These are phyloP conservation scores for Heterodera filipjevi DNA, from an alignment of 2,888 invertebrate genomes.

Conservation along the genomic window DNA sequence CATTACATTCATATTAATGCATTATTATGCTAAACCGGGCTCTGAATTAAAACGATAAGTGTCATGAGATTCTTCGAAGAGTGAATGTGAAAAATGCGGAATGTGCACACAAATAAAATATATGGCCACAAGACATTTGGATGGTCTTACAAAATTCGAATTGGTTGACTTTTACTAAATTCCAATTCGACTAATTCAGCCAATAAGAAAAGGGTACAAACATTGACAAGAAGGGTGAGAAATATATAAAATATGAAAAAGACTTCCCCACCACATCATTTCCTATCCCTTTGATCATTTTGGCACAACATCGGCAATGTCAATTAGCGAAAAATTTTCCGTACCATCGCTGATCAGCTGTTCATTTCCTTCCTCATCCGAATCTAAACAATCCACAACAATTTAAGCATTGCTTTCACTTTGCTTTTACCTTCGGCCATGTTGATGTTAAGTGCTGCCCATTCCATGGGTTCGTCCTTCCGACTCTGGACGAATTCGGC, in stretches of 20 bases:
- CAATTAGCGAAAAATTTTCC: conserved; percentile 14
- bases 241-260: no score
- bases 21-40: not conserved
- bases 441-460: conserved; percentile 1
- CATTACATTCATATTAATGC: no score
- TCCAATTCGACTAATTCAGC: no score
- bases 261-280: no score
- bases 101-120: not conserved
- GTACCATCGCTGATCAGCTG: not conserved
- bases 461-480: not conserved
- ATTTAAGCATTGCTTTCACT: no score
- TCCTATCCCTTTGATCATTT: not conserved
- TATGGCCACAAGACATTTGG: not conserved
- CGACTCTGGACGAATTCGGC: not conserved
- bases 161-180: no score
- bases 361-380: conserved; percentile 21
- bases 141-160: not conserved
- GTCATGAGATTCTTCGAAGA: no score
- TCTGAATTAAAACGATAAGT: not conserved
- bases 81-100: conserved; percentile 3
- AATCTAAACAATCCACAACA: conserved; percentile 9
- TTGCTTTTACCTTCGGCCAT: conserved; percentile 19
- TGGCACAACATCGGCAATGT: conserved; percentile 13
- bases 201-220: no score
- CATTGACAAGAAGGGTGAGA: no score